These are phyloP conservation scores for Recurvirostra avosetta DNA, from an alignment of 2,113 vertebrate species.

Conservation along the genomic window DNA sequence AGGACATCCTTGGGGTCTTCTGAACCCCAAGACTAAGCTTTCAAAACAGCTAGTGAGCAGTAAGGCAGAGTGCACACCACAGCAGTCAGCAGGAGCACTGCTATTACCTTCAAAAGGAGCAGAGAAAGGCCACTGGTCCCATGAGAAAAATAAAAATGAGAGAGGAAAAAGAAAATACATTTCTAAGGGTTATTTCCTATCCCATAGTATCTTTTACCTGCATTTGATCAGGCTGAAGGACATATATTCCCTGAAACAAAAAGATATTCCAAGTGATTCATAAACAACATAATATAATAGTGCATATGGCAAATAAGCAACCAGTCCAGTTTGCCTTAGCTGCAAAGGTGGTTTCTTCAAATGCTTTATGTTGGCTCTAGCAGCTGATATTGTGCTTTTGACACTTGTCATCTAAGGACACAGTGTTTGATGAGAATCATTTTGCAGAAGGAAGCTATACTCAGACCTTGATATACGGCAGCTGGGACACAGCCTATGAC, in stretches of 20 bases:
- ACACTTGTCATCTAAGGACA: background rate
- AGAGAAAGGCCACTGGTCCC: background rate
- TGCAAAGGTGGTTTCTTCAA: background rate
- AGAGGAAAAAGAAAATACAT: background rate
- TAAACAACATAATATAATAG: background rate
- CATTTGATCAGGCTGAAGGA: constrained; percentile 93
- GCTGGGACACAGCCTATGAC: background rate
- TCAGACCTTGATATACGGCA: background rate
- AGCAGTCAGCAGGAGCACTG: background rate
- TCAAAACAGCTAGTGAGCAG: background rate
- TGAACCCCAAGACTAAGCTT: background rate
- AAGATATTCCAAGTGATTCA: constrained; percentile 41
- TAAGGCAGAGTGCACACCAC: background rate
- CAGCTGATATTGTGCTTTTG: background rate
- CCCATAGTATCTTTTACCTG: constrained; percentile 77
- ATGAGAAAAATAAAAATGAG: background rate
- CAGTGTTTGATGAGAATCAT: background rate
- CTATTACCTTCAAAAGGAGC: background rate
- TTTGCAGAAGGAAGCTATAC: background rate
- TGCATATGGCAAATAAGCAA: background rate
- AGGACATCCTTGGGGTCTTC: background rate
- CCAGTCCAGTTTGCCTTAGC: background rate
- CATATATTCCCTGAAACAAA: constrained; percentile 82
- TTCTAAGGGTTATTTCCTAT: background rate
- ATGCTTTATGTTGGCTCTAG: background rate